Evolutionary conservation across 2,797 vertebrate genomes (phyloP).

Genomic region (Alectoris magna): DNA sequence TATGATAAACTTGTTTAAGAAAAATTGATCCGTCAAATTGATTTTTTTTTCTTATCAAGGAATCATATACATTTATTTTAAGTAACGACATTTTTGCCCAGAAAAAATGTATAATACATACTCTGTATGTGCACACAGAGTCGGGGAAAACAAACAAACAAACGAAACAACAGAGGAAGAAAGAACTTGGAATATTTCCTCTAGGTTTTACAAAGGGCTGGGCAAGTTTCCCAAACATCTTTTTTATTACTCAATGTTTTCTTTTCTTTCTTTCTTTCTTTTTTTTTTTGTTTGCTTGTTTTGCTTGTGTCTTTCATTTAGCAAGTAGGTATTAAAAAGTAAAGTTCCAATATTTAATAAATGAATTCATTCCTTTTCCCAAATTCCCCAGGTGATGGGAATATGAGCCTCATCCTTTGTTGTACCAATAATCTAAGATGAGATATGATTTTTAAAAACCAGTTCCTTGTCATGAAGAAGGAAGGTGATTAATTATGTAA

Average conservation of each 20-base stretch:
- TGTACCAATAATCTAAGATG: not conserved
- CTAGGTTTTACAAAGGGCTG: not conserved
- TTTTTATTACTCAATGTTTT: not conserved
- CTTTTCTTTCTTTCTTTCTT: not conserved
- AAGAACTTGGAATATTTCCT: not conserved
- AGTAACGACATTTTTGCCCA: constrained; percentile 64
- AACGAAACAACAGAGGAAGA: not conserved
- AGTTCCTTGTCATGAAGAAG: not conserved
- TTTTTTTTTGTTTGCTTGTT: not conserved
- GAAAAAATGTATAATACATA: not conserved
- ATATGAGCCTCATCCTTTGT: not conserved
- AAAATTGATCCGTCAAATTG: constrained; percentile 80
- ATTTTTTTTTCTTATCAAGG: constrained; percentile 75
- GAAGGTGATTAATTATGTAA: not conserved
- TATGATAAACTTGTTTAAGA: constrained; percentile 84
- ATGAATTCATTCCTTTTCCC: not conserved
- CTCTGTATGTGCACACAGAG: not conserved
- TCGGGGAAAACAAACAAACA: not conserved
- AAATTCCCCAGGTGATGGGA: not conserved
- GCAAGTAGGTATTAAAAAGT: not conserved
- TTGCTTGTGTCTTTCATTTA: not conserved
- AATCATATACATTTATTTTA: constrained; percentile 76
- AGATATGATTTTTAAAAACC: not conserved
- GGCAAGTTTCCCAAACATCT: not conserved
- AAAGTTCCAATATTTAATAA: not conserved